Conservation (phyloP, 2,888 invertebrate species). For the Trichogramma evanescens region DNA sequence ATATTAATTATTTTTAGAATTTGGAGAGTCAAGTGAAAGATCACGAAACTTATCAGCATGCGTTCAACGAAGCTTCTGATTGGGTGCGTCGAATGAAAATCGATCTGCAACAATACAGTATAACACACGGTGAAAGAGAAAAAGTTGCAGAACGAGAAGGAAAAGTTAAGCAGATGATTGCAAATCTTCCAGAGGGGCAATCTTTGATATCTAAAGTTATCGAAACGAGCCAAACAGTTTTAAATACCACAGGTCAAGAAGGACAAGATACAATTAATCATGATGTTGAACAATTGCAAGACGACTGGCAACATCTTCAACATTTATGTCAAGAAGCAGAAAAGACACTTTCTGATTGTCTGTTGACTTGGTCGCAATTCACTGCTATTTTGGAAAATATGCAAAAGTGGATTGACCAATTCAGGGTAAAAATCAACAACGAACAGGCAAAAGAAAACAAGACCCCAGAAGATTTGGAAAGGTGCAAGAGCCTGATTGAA, state of each 20-base stretch:
- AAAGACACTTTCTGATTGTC: slow-evolving; percentile 66
- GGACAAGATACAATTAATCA: slow-evolving; percentile 75
- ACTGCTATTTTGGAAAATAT: slow-evolving; percentile 65
- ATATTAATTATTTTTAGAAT: slow-evolving; percentile 48
- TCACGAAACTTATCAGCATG: slow-evolving; percentile 80
- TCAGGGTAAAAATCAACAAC: slow-evolving; percentile 58
- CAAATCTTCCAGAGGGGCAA: slow-evolving; percentile 66
- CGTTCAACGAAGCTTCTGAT: slow-evolving; percentile 74
- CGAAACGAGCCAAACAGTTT: slow-evolving; percentile 66
- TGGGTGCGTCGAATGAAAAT: slow-evolving; percentile 75
- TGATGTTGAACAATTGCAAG: slow-evolving; percentile 72
- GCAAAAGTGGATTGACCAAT: slow-evolving; percentile 68
- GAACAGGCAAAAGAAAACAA: slow-evolving; percentile 64
- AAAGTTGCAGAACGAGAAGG: slow-evolving; percentile 69
- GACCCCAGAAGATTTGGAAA: slow-evolving; percentile 69
- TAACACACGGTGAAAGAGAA: slow-evolving; percentile 81
- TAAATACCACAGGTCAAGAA: slow-evolving; percentile 71
- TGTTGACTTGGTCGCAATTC: slow-evolving; percentile 76
- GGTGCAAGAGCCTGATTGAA: slow-evolving; percentile 66
- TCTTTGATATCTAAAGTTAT: slow-evolving; percentile 66
- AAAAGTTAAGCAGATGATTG: slow-evolving; percentile 64
- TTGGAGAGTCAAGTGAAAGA: slow-evolving; percentile 77
- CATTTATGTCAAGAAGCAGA: slow-evolving; percentile 71
- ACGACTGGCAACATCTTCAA: slow-evolving; percentile 77
- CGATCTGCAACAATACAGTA: slow-evolving; percentile 77